Percentiles rank a stretch among this genome's conserved stretches.
Evolutionary conservation across 2,113 vertebrate species (phyloP).

Genomic region (Geococcyx californianus): DNA sequence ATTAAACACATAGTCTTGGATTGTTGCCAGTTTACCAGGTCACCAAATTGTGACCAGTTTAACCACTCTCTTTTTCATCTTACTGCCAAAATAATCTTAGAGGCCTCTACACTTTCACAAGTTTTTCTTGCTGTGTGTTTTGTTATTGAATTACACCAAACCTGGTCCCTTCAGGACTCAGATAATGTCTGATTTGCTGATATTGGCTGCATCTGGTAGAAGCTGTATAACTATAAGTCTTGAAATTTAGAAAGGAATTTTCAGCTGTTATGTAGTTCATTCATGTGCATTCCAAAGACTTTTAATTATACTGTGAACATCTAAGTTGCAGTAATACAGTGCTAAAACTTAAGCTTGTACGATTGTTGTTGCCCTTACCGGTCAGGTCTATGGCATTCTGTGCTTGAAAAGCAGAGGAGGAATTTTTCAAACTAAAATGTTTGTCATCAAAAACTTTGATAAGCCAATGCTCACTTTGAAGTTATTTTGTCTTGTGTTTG

Average conservation of each 20-base stretch:
- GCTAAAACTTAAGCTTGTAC: background rate
- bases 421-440: background rate
- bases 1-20: background rate
- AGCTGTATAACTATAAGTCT: background rate
- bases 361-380: background rate
- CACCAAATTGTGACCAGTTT: background rate
- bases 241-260: background rate
- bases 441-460: constrained; percentile 18
- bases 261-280: background rate
- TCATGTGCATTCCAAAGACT: background rate
- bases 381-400: background rate
- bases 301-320: background rate
- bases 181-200: background rate
- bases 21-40: background rate
- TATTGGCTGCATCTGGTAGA: background rate
- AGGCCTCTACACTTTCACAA: background rate
- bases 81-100: background rate
- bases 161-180: background rate
- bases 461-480: constrained; percentile 15
- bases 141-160: background rate
- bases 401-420: background rate
- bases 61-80: background rate
- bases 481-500: background rate
- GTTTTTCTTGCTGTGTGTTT: background rate
- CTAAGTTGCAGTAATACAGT: background rate